Evolutionary conservation across 2,113 vertebrate species (phyloP), one percentile per base, ranked within the genome.

Genomic region (Marmota flaviventris): DNA sequence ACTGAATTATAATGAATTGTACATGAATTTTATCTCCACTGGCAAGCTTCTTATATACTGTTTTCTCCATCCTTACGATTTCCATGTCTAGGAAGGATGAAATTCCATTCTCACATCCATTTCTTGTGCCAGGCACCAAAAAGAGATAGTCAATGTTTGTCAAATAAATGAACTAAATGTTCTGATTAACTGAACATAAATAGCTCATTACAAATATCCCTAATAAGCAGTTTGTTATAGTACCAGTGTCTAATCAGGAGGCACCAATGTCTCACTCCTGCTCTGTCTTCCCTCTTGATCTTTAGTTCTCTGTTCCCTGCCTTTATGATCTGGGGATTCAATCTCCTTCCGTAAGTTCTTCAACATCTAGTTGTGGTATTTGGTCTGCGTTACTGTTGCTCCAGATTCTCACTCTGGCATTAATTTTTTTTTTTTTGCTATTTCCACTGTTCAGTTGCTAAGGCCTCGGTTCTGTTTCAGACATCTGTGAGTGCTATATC

Each of bases 1-100:
- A 3, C 39, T 22, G 37, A 8, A 9, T 9, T n/a, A 6, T 18
- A 69, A 32, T n/a, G 32, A 67, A 34, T 25, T 4, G 0, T 6
- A 4, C 13, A 4, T 9, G 14, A 20, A 12, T 69, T 83, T 73
- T 29, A 16, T 29, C 77, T 78, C 42, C 51, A 3, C 5, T 5
- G 18, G 1, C 1, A 7, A 58, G 73, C 12, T 18, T 25, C 27
- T 20, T 22, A 39, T 11, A n/a, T 51, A 18, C 22, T 29, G 32
- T 53, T 29, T 72, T 25, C 14, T 14, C 34, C 37, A 18, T 32
- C 51, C 37, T 69, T 27, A 4, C 5, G 34, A 25, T 75, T 14
- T 78, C 87, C n/a, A 24, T 11, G 39, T 51, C 51, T 37, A 39
- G 24, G 48, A 53, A 83, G 27, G 69, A 65, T 29, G 18, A 11